A percentile compares a stretch with the other conserved stretches of the same genome.
Conservation (phyloP, 2,113 vertebrate species). For the Oncorhynchus keta region DNA sequence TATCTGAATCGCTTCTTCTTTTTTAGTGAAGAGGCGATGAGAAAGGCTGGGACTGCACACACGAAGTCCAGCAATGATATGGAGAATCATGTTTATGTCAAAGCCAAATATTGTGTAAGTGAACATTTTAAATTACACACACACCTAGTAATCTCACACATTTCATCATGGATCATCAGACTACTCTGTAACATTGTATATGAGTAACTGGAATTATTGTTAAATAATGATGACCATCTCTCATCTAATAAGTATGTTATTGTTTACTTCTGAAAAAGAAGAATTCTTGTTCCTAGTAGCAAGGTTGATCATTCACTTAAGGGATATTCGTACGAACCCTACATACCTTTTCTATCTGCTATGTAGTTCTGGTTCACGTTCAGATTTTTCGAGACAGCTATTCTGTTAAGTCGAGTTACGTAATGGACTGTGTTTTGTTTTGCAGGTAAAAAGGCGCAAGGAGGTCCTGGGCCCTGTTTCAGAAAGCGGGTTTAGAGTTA, state of each 20-base stretch:
- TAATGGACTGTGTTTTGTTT: constrained; percentile 13
- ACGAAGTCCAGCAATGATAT: constrained; percentile 94
- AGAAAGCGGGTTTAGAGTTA: too few species aligned
- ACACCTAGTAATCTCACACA: not conserved
- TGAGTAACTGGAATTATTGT: too few species aligned
- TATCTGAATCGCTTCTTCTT: not conserved
- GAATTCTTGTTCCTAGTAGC: constrained; percentile 97
- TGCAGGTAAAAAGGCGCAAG: constrained; percentile 77
- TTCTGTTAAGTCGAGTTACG: not conserved
- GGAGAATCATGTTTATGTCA: constrained; percentile 95
- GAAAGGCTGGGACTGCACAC: constrained; percentile 90
- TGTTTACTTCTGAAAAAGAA: constrained; percentile 75
- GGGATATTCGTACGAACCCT: constrained; percentile 92
- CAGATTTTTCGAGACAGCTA: too few species aligned
- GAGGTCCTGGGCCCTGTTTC: constrained; percentile 55
- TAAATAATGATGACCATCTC: too few species aligned
- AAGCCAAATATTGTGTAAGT: constrained; percentile 94
- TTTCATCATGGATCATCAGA: too few species aligned
- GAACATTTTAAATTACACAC: not conserved
- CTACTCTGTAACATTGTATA: not conserved
- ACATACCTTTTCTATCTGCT: not conserved
- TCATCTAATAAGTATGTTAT: constrained; percentile 13
- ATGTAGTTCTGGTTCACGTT: too few species aligned
- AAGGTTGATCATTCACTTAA: constrained; percentile 95
- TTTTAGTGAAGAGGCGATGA: constrained; percentile 93